These are phyloP conservation scores for Phrynocephalus guinanensis DNA, from an alignment of 2,797 vertebrate species.

Conservation along the genomic window DNA sequence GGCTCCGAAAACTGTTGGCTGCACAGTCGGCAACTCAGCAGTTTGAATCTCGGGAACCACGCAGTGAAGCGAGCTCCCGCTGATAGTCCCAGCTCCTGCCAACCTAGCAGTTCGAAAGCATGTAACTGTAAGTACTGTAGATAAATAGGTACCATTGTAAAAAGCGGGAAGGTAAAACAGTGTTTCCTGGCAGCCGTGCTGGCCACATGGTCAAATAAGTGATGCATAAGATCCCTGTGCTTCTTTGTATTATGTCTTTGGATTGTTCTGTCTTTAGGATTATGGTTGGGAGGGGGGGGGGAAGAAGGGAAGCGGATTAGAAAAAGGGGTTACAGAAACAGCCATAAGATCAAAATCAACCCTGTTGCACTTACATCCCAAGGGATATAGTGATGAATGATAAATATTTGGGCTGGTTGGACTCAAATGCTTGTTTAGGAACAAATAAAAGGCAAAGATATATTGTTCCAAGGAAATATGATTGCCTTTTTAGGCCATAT, in stretches of 20 bases:
- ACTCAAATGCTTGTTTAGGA: conserved; percentile 28
- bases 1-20: too few species aligned
- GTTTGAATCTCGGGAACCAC: too few species aligned
- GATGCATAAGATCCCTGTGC: background rate
- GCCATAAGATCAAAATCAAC: conserved; percentile 52
- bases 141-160: too few species aligned
- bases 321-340: conserved; percentile 40
- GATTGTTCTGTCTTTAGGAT: conserved; percentile 19
- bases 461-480: background rate
- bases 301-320: conserved; percentile 9
- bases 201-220: conserved; percentile 18
- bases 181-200: too few species aligned
- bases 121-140: too few species aligned
- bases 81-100: too few species aligned
- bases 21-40: too few species aligned
- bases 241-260: conserved; percentile 6
- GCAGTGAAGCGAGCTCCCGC: too few species aligned
- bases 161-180: too few species aligned
- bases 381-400: background rate
- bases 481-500: background rate
- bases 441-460: background rate
- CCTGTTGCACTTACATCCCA: background rate
- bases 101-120: too few species aligned
- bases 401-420: background rate
- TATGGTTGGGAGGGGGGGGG: conserved; percentile 1